These are phyloP conservation scores for Misgurnus anguillicaudatus DNA, from an alignment of 2,113 vertebrate genomes.

Conservation along the genomic window DNA sequence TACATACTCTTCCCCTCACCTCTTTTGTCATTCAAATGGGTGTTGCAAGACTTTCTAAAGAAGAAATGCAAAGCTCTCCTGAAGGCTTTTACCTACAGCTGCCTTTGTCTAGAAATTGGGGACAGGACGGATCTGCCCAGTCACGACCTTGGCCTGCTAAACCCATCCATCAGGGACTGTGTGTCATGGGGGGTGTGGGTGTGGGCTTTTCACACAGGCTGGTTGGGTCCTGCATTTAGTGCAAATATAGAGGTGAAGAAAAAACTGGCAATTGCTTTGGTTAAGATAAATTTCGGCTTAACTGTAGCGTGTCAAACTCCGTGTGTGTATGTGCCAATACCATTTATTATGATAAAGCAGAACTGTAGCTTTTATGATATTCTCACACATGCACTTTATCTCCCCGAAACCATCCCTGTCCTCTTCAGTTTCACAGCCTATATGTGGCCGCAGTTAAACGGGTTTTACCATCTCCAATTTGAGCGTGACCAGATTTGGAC, in stretches of 20 bases:
- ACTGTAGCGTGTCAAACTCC: not conserved
- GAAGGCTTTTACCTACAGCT: constrained; percentile 73
- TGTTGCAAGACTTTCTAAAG: constrained; percentile 64
- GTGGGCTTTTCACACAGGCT: constrained; percentile 71
- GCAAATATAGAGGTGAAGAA: constrained; percentile 42
- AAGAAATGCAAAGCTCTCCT: constrained; percentile 72
- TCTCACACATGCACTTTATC: constrained; percentile 24
- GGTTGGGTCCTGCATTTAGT: constrained; percentile 57
- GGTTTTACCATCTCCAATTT: constrained; percentile 72
- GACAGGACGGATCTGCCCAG: constrained; percentile 75
- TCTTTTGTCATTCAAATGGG: constrained; percentile 77
- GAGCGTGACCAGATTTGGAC: constrained; percentile 61
- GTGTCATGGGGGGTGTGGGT: constrained; percentile 51
- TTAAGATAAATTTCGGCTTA: not conserved
- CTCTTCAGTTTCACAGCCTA: constrained; percentile 55
- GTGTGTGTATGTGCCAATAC: not conserved
- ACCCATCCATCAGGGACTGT: constrained; percentile 74
- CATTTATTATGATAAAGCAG: not conserved
- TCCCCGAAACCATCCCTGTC: constrained; percentile 47
- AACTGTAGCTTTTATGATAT: not conserved
- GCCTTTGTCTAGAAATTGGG: constrained; percentile 63
- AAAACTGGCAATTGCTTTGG: not conserved
- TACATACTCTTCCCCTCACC: constrained; percentile 40
- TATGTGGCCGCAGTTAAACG: constrained; percentile 68
- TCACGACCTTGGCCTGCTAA: constrained; percentile 76